Evolutionary conservation across 2,113 vertebrate species (phyloP).

Genomic region (Calidris pugnax): DNA sequence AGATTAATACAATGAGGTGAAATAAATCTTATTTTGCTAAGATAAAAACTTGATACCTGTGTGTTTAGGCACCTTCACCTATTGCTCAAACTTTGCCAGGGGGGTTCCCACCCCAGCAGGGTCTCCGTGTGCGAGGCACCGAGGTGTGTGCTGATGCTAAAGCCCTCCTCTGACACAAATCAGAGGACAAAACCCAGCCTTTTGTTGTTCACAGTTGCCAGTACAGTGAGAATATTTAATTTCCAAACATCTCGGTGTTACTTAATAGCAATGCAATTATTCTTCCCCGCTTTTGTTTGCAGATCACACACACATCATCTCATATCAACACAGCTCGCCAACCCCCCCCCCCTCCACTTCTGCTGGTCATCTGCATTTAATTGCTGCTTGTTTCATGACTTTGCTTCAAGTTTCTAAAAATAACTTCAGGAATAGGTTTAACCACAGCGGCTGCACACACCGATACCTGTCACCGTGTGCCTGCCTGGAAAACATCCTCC

Average conservation of each 20-base stretch:
- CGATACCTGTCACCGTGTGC: not conserved
- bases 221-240: not conserved
- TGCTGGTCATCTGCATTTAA: not conserved
- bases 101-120: not conserved
- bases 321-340: fast-evolving
- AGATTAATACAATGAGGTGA: not conserved
- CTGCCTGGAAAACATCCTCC: not conserved
- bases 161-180: not conserved
- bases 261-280: not conserved
- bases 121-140: not conserved
- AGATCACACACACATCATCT: not conserved
- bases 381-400: not conserved
- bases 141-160: not conserved
- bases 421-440: not conserved
- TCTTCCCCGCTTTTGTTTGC: not conserved
- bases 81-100: fast-evolving
- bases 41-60: no score
- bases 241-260: not conserved
- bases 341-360: fast-evolving
- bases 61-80: not conserved
- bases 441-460: fast-evolving
- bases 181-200: not conserved
- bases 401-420: not conserved
- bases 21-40: not conserved
- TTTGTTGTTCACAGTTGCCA: not conserved